Evolutionary conservation across 2,113 vertebrate genomes (phyloP).

Genomic region (Steatornis caripensis): DNA sequence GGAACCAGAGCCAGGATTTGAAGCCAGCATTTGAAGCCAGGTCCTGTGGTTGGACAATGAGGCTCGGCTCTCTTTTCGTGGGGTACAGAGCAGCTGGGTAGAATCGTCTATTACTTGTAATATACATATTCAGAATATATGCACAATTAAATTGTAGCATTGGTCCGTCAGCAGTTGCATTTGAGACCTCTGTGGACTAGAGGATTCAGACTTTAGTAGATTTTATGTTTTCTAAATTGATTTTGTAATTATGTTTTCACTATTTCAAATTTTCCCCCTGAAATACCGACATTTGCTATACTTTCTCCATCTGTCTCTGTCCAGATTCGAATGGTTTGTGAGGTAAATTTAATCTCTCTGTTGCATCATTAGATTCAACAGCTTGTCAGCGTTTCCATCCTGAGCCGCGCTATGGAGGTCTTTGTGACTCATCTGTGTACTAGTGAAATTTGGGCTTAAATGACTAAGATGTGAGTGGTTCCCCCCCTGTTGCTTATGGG

Average conservation of each 20-base stretch:
- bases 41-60: not conserved
- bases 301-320: conserved; percentile 16
- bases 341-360: not conserved
- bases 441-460: not conserved
- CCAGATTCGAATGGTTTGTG: not conserved
- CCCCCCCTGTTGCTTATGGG: not conserved
- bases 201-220: not conserved
- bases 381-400: not conserved
- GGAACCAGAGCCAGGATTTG: not conserved
- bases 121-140: not conserved
- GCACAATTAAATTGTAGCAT: not conserved
- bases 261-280: not conserved
- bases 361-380: not conserved
- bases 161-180: not conserved
- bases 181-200: not conserved
- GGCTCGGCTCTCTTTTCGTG: not conserved
- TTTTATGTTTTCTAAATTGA: not conserved
- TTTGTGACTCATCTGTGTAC: not conserved
- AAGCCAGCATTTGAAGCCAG: conserved; percentile 1
- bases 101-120: not conserved
- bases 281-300: not conserved
- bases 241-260: not conserved
- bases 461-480: not conserved
- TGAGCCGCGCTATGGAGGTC: not conserved
- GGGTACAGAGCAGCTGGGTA: not conserved